A percentile compares a stretch with the other conserved stretches of the same genome.
Evolutionary conservation across 1,140 invertebrate genomes (phyloP).

Genomic region (Druon quercuslanigerum): DNA sequence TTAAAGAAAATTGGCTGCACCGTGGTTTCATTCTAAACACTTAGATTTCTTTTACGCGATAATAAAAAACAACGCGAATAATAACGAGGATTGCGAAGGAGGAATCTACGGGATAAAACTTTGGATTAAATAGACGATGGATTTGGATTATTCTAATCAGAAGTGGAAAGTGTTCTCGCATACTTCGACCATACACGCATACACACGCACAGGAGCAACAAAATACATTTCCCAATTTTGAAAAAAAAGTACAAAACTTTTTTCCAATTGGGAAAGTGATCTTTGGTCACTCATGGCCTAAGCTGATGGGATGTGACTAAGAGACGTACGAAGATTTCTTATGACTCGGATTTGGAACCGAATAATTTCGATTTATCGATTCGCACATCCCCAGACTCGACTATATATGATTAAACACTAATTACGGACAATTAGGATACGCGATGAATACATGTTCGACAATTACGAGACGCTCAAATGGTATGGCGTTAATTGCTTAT

Average conservation of each 20-base stretch:
- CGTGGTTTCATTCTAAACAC: background rate
- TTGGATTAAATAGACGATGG: constrained; percentile 50
- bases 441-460: constrained; percentile 20
- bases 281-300: background rate
- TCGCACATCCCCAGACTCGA: constrained; percentile 10
- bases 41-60: background rate
- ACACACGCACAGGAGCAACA: constrained; percentile 48
- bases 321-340: background rate
- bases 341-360: background rate
- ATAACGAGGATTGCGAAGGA: constrained; percentile 27
- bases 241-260: background rate
- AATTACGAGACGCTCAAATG: constrained; percentile 16
- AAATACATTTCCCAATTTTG: constrained; percentile 11
- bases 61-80: constrained; percentile 27
- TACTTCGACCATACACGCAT: constrained; percentile 29
- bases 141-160: constrained; percentile 30
- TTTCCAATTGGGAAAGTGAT: constrained; percentile 1
- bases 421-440: constrained; percentile 28
- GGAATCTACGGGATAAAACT: constrained; percentile 22
- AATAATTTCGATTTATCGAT: background rate
- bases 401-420: background rate
- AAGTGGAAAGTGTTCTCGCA: constrained; percentile 43
- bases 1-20: background rate
- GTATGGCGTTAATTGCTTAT: constrained; percentile 4
- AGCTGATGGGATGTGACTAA: constrained; percentile 13